Conservation (phyloP, 2,797 vertebrate genomes). For the Sorex maritimensis region DNA sequence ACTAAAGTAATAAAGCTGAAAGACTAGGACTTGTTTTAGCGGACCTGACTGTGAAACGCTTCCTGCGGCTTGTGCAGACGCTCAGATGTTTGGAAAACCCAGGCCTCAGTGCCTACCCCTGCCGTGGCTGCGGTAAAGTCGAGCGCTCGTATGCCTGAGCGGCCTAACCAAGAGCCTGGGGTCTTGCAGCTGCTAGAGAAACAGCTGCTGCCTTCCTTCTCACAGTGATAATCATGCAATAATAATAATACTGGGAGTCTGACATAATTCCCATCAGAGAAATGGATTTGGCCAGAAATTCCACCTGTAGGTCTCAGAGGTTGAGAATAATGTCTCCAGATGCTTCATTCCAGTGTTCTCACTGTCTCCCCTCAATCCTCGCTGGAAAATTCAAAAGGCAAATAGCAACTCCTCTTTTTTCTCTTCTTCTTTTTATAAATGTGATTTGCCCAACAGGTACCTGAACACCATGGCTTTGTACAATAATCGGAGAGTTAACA, state of each 20-base stretch:
- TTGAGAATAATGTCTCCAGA: constrained; percentile 17
- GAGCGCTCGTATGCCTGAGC: neutral
- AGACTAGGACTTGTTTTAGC: neutral
- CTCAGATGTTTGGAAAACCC: neutral
- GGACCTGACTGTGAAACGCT: neutral
- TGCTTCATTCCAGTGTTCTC: neutral
- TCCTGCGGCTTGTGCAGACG: neutral
- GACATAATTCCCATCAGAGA: neutral
- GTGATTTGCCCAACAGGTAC: constrained; percentile 77
- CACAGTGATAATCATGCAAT: neutral
- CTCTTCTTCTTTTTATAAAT: constrained; percentile 39
- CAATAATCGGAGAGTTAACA: constrained; percentile 52
- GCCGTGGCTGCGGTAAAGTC: neutral
- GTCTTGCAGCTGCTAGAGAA: neutral
- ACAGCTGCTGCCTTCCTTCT: neutral
- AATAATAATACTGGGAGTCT: neutral
- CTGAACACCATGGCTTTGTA: constrained; percentile 28
- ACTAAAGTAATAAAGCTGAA: constrained; percentile 30
- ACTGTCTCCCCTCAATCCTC: constrained; percentile 17
- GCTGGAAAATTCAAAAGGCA: constrained; percentile 77
- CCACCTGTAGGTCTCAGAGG: neutral
- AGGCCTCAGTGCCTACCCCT: neutral
- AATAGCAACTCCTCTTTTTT: constrained; percentile 74
- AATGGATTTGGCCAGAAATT: constrained; percentile 32
- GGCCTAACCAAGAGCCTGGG: constrained; percentile 13